These are phyloP conservation scores for Lucilia cuprina DNA, from an alignment of 1,140 invertebrate species.

Conservation along the genomic window DNA sequence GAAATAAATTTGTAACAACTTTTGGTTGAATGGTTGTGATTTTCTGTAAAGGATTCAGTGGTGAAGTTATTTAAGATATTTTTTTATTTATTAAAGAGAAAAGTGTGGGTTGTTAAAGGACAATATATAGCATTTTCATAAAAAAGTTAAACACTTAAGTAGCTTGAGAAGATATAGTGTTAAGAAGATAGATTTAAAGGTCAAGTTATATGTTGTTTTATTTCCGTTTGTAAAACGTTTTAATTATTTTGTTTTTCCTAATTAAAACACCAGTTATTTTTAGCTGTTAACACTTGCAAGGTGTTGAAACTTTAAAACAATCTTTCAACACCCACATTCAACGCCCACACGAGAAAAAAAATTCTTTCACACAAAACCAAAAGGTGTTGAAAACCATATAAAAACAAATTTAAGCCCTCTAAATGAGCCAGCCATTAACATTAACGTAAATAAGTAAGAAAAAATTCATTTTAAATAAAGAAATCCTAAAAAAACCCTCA, in stretches of 20 bases:
- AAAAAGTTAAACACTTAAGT: too few species aligned
- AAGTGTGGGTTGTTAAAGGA: too few species aligned
- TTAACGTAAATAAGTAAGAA: conserved; percentile 7
- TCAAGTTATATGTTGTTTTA: too few species aligned
- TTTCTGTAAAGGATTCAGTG: too few species aligned
- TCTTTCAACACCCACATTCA: conserved; percentile 24
- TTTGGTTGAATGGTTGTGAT: too few species aligned
- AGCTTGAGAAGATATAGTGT: too few species aligned
- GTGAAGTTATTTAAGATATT: too few species aligned
- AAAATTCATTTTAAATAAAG: not conserved
- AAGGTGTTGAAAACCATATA: conserved; percentile 27
- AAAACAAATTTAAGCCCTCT: not conserved
- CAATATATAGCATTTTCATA: too few species aligned
- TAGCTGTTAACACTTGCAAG: not conserved
- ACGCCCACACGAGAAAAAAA: not conserved
- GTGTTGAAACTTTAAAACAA: conserved; percentile 30
- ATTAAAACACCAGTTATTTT: not conserved
- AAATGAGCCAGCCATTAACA: conserved; percentile 2
- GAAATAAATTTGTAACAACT: not conserved
- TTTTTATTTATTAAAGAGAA: too few species aligned
- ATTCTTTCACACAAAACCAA: not conserved
- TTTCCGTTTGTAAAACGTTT: too few species aligned
- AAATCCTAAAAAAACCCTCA: not conserved
- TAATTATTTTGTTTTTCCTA: not conserved
- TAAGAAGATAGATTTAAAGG: too few species aligned